Evolutionary conservation across 2,888 invertebrate species (phyloP).

Genomic region (Stenoptilia bipunctidactyla): DNA sequence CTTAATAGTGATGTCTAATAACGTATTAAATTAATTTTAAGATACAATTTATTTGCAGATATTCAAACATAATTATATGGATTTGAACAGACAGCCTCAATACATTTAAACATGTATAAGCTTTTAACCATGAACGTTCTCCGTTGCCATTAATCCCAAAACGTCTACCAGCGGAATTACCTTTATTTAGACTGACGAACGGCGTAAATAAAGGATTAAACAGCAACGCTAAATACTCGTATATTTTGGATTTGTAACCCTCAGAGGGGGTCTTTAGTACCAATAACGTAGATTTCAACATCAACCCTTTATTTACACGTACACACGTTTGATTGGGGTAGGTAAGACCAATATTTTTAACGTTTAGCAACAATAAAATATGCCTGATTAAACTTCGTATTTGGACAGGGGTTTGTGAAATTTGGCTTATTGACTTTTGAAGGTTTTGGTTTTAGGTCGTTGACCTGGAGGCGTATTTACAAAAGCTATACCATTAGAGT

Average conservation of each 20-base stretch:
- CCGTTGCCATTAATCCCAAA: slow-evolving; percentile 48
- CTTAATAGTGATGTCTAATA: too few relatives aligned
- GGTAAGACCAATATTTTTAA: slow-evolving; percentile 29
- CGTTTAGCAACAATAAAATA: slow-evolving; percentile 34
- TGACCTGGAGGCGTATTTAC: too few relatives aligned
- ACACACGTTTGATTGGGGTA: slow-evolving; percentile 24
- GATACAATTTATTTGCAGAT: too few relatives aligned
- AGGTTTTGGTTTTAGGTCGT: slow-evolving; percentile 27
- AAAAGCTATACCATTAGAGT: too few relatives aligned
- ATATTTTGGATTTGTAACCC: slow-evolving; percentile 44
- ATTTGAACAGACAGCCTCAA: too few relatives aligned
- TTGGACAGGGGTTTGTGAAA: slow-evolving; percentile 19
- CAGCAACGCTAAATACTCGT: slow-evolving; percentile 40
- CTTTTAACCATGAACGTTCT: slow-evolving; percentile 43
- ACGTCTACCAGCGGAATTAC: slow-evolving; percentile 39
- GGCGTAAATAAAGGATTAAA: slow-evolving; percentile 50
- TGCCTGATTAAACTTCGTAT: slow-evolving; percentile 29
- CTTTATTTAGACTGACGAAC: slow-evolving; percentile 37
- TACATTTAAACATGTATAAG: slow-evolving; percentile 15
- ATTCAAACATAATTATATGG: too few relatives aligned
- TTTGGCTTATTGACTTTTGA: slow-evolving; percentile 21
- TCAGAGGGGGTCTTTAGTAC: slow-evolving; percentile 18
- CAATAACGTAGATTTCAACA: slow-evolving; percentile 29
- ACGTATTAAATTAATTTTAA: too few relatives aligned
- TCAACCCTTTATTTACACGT: slow-evolving; percentile 45